Evolutionary conservation across 2,797 vertebrate genomes (phyloP), one percentile per base, ranked within the genome.

Genomic region (Enteromius afrohamiltoni): DNA sequence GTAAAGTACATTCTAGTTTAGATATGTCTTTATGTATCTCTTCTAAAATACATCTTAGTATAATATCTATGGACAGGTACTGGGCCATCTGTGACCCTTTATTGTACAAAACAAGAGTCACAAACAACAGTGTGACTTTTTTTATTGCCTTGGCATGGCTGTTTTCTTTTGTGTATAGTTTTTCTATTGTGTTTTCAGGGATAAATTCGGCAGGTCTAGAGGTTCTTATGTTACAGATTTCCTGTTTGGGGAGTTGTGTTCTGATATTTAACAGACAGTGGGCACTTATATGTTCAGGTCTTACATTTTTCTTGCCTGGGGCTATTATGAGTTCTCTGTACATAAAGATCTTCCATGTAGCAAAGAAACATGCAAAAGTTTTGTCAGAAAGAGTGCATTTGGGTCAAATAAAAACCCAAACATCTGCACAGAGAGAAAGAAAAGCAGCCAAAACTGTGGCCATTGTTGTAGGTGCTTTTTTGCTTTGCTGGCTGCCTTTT

Each of bases 371-470:
- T 29, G 88, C 83, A 31, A 86, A 79, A 80, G 5, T 86, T 7
- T 86, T 90, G 49, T 71, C 82, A 47, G 85, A 83, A 19, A 86
- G 71, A 29, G 8, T 23, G 14, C 14, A 42, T 6, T 78, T 40
- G 10, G 34, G 19, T 64, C 69, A 79, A 21, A 79, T 55, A 4
- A 82, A 87, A 21, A 31, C 17, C 62, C 62, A 79, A 5, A 60
- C 69, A 6, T 34, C 79, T 16, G 79, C 84, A 21, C 86, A 86
- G 77, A 86, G 84, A 31, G 88, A 89, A 70, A 77, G 65, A 17
- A 89, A 88, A 58, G 87, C 88, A 47, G 87, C 85, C 4, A 89
- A 89, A 74, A 88, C 86, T n/a, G 79, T 89, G 11, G 88, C 78
- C 14, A 89, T 88, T 60, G 75, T 89, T 23, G 83, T 89, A 74